Conservation (phyloP, 2,113 vertebrate species). For the Marmota monax region DNA sequence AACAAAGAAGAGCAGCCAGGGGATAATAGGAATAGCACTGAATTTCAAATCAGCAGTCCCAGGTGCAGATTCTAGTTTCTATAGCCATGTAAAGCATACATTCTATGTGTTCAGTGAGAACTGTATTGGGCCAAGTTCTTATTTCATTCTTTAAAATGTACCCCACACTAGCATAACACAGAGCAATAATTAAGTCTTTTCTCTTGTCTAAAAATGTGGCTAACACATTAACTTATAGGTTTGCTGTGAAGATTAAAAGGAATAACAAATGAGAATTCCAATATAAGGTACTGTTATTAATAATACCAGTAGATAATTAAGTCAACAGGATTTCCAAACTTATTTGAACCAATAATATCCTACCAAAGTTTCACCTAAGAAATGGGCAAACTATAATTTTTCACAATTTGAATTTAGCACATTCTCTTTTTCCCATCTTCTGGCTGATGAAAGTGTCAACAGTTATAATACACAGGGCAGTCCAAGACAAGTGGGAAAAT, state of each 20-base stretch:
- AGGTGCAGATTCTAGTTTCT: background rate
- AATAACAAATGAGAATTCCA: background rate
- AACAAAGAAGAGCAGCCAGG: background rate
- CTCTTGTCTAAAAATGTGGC: constrained; percentile 29
- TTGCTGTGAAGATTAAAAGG: constrained; percentile 19
- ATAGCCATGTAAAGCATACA: background rate
- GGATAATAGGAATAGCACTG: background rate
- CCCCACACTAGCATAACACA: background rate
- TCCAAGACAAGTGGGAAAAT: constrained; percentile 22
- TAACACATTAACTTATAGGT: background rate
- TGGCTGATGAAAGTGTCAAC: background rate
- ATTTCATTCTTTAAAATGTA: background rate
- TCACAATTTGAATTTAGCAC: constrained; percentile 40
- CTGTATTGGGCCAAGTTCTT: background rate
- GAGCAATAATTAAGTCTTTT: background rate
- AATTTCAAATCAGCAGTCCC: background rate
- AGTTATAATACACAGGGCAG: background rate
- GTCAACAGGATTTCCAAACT: background rate
- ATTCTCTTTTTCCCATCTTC: background rate
- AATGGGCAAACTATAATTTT: background rate
- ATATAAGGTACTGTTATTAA: constrained; percentile 6
- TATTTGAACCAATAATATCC: background rate
- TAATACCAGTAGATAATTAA: constrained; percentile 10
- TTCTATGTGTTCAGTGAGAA: background rate
- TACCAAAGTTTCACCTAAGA: background rate